Base-by-base conservation (phyloP, 2,888 invertebrate species). In the Mythimna lalbum region DNA sequence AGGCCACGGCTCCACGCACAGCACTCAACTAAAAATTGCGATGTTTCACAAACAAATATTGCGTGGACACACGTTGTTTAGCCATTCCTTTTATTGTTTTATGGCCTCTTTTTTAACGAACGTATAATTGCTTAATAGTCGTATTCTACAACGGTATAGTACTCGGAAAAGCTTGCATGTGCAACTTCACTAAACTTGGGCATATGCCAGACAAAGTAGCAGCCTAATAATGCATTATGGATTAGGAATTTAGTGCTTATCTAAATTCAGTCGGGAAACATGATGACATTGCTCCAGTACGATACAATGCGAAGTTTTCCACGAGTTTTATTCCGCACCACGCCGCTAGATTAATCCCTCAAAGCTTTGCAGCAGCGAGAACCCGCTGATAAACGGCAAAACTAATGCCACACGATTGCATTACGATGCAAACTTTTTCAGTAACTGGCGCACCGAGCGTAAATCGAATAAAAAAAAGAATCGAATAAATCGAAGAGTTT, bases 391-490 rank as follows among this genome's bases (percentile, higher is more conserved):
- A 95, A 93, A 95, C 92, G 93, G 90, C 90, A 88, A 91, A 94
- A 93, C 94, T 95, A 95, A 95, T 95, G 92, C 95, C 91, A 84
- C 90, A 88, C 90, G 94, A 95, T 94, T 93, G 94, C 94, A 93
- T 94, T 94, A 94, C 94, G 93, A 94, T 93, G 93, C 93, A 93
- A 95, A 94, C 92, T 95, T 95, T 95, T 95, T 94, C 94, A 94
- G 93, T 91, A 94, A 92, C 93, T 90, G 91, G 89, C 87, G 88
- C 87, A 86, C 86, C 84, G 84, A 84, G 89, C 88, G 90, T 88
- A 92, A 93, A 94, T 93, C 91, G 92, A 92, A 90, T 90, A 92
- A 94, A 94, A 81, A 92, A 81, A 89, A 92, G 91, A 90, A 90
- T 89, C 87, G 87, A 89, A 93, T 93, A 94, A 93, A 94, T 93